phyloP scores from a whole-genome alignment of 2,797 vertebrate species.

The Uromys caudimaculatus region DNA sequence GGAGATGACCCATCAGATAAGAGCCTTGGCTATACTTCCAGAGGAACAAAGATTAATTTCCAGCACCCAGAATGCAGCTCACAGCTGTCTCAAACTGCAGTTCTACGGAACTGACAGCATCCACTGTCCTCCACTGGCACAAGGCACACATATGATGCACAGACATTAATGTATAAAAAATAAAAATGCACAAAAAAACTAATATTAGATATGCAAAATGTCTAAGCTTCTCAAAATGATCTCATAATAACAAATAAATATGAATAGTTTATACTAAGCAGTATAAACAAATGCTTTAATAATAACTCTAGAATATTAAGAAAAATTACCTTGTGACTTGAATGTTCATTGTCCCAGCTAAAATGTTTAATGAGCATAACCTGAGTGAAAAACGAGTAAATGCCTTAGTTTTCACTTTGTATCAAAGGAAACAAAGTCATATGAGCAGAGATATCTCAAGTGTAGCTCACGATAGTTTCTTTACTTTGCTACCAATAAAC shows the following conservation, averaged over 20 bases:
- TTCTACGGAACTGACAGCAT: neutral
- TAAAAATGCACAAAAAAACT: neutral
- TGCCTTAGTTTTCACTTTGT: neutral
- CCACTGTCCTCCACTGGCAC: no score
- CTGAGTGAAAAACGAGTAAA: neutral
- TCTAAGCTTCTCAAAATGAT: neutral
- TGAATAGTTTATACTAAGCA: neutral
- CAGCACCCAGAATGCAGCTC: neutral
- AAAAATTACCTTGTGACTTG: neutral
- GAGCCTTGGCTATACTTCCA: neutral
- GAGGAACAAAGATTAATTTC: no score
- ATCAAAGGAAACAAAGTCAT: neutral
- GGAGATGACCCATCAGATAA: no score
- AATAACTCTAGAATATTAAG: neutral
- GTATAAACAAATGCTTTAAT: neutral
- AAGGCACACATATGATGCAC: neutral
- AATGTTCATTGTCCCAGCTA: neutral
- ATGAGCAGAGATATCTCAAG: neutral
- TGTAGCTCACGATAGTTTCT: neutral
- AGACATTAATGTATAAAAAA: no score
- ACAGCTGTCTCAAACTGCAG: no score
- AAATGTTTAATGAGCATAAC: neutral
- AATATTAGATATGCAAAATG: neutral
- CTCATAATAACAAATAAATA: neutral
- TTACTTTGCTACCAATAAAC: constrained; percentile 59